Base-by-base conservation (phyloP, 1,140 invertebrate species). In the Mercenaria mercenaria region DNA sequence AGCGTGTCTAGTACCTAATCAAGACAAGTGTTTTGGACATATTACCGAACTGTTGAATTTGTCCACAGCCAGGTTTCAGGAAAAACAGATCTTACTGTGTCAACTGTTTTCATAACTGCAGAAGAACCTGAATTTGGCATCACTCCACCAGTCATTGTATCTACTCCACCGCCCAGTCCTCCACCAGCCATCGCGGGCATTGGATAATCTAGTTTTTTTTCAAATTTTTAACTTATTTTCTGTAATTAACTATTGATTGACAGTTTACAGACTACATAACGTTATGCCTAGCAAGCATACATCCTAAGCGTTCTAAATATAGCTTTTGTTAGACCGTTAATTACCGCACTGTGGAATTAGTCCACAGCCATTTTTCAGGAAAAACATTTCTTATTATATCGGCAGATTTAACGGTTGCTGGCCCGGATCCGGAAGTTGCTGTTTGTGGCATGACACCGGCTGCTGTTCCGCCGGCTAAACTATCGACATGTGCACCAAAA, bases 41-140 rank as follows among this genome's bases (percentile, higher is more conserved):
- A 64, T 80, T 91, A 96, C 96, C 93, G 92, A 39, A 92, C 86
- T 23, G 92, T 91, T 3, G 64, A 52, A 80, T 94, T 93, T 52
- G 88, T 91, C 95, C 96, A 96, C n/a, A 96, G 89, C 96, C 96
- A 96, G 11, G 96, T 96, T 92, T 96, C 96, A 13, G 95, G 95
- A 88, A 96, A 96, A 39, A 96, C 72, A 59, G 94, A 93, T 29
- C 96, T 95, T 6, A 97, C 94, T 29, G 94, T 92, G 8, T 89
- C 85, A 8, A 92, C 92, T 32, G 91, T 82, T 81, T 92, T 76
- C 74, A 93, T 39, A 0, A 50, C 43, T 11, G 69, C 32, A 34
- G 64, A 4, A 34, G 29, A 2, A 2, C 1, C 3, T 67, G 64
- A 4, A 10, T 15, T 67, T 32, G 64, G 64, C 15, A 32, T 13